Evolutionary conservation across 2,797 vertebrate genomes (phyloP).

Genomic region (Characodon lateralis): DNA sequence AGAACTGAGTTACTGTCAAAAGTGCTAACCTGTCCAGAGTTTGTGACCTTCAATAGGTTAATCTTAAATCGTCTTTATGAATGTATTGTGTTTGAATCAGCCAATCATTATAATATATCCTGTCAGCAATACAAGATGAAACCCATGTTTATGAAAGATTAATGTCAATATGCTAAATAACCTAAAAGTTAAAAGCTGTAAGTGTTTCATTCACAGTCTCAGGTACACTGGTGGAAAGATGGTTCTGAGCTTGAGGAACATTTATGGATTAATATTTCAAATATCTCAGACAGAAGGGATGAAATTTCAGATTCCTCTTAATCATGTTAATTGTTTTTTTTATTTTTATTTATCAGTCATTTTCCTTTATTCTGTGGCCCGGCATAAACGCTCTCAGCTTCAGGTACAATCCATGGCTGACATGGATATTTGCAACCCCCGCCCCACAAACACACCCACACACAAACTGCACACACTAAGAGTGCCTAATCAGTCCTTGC

Average conservation of each 20-base stretch:
- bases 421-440: not conserved
- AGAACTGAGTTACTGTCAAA: not conserved
- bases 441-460: not conserved
- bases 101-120: not conserved
- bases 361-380: not conserved
- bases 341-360: not conserved
- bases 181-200: too few relatives aligned
- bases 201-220: not conserved
- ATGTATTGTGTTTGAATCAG: too few relatives aligned
- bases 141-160: not conserved
- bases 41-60: not conserved
- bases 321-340: not conserved
- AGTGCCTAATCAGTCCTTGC: constrained; percentile 69
- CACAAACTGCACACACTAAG: constrained; percentile 25
- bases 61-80: too few relatives aligned
- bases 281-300: not conserved
- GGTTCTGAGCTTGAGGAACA: not conserved
- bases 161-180: not conserved
- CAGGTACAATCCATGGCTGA: not conserved
- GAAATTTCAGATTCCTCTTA: not conserved
- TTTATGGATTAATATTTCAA: not conserved
- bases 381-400: not conserved
- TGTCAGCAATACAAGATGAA: not conserved
- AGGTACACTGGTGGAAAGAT: not conserved
- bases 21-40: not conserved